Base-by-base conservation (phyloP, 1,140 invertebrate species). In the Vanessa atalanta region DNA sequence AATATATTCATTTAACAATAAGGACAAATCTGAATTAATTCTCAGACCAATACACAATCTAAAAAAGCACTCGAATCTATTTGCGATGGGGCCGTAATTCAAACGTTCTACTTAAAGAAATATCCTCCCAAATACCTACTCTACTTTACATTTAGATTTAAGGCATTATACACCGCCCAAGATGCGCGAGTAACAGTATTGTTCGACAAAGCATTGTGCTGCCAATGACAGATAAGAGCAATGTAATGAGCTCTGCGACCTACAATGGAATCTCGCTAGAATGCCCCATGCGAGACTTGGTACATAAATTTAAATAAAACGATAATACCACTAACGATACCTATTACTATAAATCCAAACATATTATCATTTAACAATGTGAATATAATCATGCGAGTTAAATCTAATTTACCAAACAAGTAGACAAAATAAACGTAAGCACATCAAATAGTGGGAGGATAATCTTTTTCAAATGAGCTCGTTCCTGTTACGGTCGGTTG, bases 151-250 rank as follows among this genome's bases (percentile, higher is more conserved):
- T 53, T 72, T 65, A 72, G 16, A 65, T 72, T 51, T 31, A 63
- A 64, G 66, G 66, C 37, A 71, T 68, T 67, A 77, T 65, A 61
- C 70, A 23, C 67, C 61, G 68, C 57, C 68, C 73, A 79, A 84
- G 82, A 82, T 80, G 83, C 79, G 76, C 83, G 79, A 84, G 79
- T 77, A 79, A 84, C 81, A 80, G 80, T 81, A 86, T 86, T 85
- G 84, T 87, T 82, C 75, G 76, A 78, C 79, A 76, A 75, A 73
- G 83, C 79, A 87, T 88, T 88, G 83, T 87, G 76, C 87, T 88
- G 87, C 86, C 84, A 88, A 89, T 88, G 87, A 87, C 86, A 89
- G 87, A 89, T 89, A 89, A 89, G 86, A 85, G 77, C 78, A 79
- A 72, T 51, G 84, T 89, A 88, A 89, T 84, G 84, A 87, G 84